These are phyloP conservation scores for Orius laevigatus DNA, from an alignment of 1,140 invertebrate species.

Conservation along the genomic window DNA sequence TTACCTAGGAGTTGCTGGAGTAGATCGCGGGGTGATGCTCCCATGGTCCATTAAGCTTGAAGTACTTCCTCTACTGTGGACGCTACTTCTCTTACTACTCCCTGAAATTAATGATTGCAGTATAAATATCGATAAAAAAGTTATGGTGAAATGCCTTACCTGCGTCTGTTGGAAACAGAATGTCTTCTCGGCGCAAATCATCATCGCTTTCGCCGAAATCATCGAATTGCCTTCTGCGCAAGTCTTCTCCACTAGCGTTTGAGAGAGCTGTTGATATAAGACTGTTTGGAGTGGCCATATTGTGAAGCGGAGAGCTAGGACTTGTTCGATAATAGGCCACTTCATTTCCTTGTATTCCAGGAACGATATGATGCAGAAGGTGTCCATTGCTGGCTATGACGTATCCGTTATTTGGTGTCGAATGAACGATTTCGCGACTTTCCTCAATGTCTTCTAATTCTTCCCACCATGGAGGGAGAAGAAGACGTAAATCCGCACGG, in stretches of 20 bases:
- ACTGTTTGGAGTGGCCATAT: slow-evolving; percentile 30
- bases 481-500: slow-evolving; percentile 71
- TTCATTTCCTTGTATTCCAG: slow-evolving; percentile 18
- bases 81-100: slow-evolving; percentile 73
- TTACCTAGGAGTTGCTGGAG: slow-evolving; percentile 69
- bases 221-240: slow-evolving; percentile 45
- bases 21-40: slow-evolving; percentile 69
- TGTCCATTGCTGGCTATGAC: slow-evolving; percentile 7
- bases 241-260: slow-evolving; percentile 36
- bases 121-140: background rate
- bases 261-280: slow-evolving; percentile 32
- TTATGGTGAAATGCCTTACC: slow-evolving; percentile 30
- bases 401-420: slow-evolving; percentile 9
- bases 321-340: slow-evolving; percentile 28
- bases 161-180: slow-evolving; percentile 60
- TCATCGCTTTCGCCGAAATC: slow-evolving; percentile 79
- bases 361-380: slow-evolving; percentile 21
- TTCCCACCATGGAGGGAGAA: slow-evolving; percentile 88
- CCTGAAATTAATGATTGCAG: slow-evolving; percentile 31
- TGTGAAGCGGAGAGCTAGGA: slow-evolving; percentile 34
- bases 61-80: slow-evolving; percentile 76
- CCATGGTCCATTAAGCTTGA: slow-evolving; percentile 63
- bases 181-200: slow-evolving; percentile 71
- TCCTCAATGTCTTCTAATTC: slow-evolving; percentile 59
- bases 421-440: background rate